These are phyloP conservation scores for Stenichneumon culpator DNA, from an alignment of 2,888 invertebrate species.

Conservation along the genomic window DNA sequence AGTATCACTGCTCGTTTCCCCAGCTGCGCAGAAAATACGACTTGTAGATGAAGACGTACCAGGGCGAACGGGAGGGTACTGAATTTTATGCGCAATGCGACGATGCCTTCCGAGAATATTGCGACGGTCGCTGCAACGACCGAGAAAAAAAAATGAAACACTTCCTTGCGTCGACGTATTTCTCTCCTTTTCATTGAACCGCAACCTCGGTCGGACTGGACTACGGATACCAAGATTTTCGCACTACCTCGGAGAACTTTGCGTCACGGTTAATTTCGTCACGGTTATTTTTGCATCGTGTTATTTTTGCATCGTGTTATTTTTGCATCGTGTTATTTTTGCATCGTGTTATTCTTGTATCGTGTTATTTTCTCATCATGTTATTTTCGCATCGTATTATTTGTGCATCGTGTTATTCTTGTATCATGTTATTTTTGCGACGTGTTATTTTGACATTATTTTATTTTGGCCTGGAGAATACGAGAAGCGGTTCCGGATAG, in stretches of 20 bases:
- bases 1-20: too few species aligned
- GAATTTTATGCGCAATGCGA: slow-evolving; percentile 45
- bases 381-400: too few species aligned
- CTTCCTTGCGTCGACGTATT: neutral
- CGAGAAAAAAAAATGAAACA: neutral
- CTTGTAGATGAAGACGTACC: slow-evolving; percentile 19
- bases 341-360: too few species aligned
- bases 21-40: too few species aligned
- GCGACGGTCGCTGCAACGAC: slow-evolving; percentile 5
- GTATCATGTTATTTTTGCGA: too few species aligned
- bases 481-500: neutral
- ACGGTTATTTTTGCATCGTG: neutral
- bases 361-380: too few species aligned
- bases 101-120: slow-evolving; percentile 13
- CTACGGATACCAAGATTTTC: neutral
- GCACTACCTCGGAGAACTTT: neutral
- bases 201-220: neutral
- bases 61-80: neutral
- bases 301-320: neutral
- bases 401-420: too few species aligned
- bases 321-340: neutral
- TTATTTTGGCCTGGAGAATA: too few species aligned
- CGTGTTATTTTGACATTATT: neutral
- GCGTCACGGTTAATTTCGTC: neutral
- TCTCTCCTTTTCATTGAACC: neutral